Percentiles rank a stretch among this genome's conserved stretches.
These are phyloP conservation scores for Iselma pallidipennis DNA, from an alignment of 2,888 invertebrate species.

Conservation along the genomic window DNA sequence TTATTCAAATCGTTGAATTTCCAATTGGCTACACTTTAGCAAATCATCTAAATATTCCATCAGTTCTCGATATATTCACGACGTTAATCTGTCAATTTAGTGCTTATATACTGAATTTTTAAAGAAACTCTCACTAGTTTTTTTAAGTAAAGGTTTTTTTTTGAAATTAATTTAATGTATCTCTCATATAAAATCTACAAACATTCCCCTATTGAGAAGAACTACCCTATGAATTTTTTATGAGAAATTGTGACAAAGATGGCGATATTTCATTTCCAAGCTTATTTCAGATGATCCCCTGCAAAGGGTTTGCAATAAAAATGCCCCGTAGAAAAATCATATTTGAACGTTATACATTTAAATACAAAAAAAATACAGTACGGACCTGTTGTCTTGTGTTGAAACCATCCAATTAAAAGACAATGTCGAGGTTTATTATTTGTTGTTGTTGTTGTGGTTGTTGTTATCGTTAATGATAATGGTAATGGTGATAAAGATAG, in stretches of 20 bases:
- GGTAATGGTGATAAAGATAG: neutral
- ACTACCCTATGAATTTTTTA: neutral
- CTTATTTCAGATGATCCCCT: neutral
- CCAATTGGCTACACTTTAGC: no score
- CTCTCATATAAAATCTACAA: no score
- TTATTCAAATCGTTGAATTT: neutral
- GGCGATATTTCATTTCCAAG: neutral
- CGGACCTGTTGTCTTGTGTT: neutral
- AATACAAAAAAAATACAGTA: neutral
- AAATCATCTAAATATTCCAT: neutral
- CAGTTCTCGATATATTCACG: neutral
- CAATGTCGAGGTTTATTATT: slow-evolving; percentile 8
- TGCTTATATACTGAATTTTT: no score
- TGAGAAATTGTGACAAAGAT: neutral
- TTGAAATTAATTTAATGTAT: neutral
- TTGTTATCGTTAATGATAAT: no score
- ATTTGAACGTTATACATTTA: no score
- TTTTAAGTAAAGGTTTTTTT: no score
- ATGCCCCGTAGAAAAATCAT: neutral
- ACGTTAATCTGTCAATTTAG: neutral
- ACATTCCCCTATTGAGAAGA: neutral
- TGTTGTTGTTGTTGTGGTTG: no score
- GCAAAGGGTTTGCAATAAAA: neutral
- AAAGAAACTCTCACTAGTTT: no score
- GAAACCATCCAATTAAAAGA: slow-evolving; percentile 12